phyloP scores from a whole-genome alignment of 2,888 invertebrate genomes.

The Bruchidius siliquastri region DNA sequence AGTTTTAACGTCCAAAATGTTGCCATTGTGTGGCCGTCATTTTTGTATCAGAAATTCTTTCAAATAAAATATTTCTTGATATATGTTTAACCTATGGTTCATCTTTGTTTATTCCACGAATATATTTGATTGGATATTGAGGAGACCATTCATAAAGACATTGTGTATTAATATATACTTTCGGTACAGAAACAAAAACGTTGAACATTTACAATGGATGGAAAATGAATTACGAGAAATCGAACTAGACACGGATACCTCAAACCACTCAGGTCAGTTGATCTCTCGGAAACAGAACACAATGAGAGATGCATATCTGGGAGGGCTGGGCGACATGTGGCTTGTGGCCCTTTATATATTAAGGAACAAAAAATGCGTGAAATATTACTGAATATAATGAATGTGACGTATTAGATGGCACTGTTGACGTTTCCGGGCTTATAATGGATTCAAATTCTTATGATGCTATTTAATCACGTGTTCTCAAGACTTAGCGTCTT shows the following conservation, averaged over 20 bases:
- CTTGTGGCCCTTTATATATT: neutral
- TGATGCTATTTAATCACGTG: neutral
- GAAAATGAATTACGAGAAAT: neutral
- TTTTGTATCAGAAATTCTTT: too few species aligned
- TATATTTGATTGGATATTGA: too few species aligned
- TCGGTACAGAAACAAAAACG: neutral
- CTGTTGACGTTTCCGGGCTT: neutral
- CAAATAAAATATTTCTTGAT: too few species aligned
- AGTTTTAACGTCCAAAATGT: too few species aligned
- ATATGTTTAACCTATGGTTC: too few species aligned
- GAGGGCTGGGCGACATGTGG: neutral
- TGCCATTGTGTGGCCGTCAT: too few species aligned
- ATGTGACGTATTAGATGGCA: neutral
- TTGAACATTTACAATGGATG: neutral
- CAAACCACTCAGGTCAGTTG: neutral
- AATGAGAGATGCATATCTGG: neutral
- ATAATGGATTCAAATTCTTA: neutral
- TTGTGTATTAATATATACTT: too few species aligned
- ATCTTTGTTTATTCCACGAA: too few species aligned
- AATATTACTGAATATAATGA: constrained; percentile 8
- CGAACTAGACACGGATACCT: neutral
- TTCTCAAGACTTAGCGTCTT: neutral
- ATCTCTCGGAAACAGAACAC: neutral
- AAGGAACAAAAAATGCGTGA: constrained; percentile 11
- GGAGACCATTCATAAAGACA: too few species aligned